Conservation (phyloP, 1,140 invertebrate species). For the Gonatopus flavifemur region DNA sequence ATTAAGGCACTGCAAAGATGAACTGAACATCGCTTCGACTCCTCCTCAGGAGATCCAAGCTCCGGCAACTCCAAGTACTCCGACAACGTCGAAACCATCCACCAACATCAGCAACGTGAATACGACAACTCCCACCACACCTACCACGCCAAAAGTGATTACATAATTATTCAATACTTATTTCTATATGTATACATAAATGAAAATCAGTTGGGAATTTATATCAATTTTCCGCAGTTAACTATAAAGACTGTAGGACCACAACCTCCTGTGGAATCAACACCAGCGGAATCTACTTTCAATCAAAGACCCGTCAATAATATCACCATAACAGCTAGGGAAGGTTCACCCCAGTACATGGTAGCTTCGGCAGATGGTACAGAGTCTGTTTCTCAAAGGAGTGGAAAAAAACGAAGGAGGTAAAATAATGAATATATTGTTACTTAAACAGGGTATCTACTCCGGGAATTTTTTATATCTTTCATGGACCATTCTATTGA, state of each 20-base stretch:
- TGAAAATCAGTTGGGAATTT: too few species aligned
- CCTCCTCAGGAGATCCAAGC: constrained; percentile 39
- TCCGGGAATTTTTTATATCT: neutral
- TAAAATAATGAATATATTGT: constrained; percentile 7
- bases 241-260: constrained; percentile 53
- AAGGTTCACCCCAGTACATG: constrained; percentile 56
- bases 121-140: constrained; percentile 29
- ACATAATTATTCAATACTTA: constrained; percentile 11
- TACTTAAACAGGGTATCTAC: neutral
- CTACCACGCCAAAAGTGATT: constrained; percentile 48
- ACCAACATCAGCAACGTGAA: constrained; percentile 24
- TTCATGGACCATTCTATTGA: too few species aligned
- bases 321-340: constrained; percentile 36
- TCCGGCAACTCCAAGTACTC: constrained; percentile 45
- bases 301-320: constrained; percentile 41
- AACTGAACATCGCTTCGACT: constrained; percentile 37
- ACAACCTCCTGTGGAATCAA: constrained; percentile 33
- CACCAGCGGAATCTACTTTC: constrained; percentile 32
- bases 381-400: constrained; percentile 46
- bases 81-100: constrained; percentile 34
- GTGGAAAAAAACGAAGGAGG: constrained; percentile 53
- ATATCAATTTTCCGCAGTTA: constrained; percentile 38
- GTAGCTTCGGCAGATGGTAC: constrained; percentile 49
- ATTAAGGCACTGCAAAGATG: constrained; percentile 73
- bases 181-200: neutral